Percentiles rank a stretch among this genome's conserved stretches.
These are phyloP conservation scores for Colinus virginianus DNA, from an alignment of 2,113 vertebrate species.

Conservation along the genomic window DNA sequence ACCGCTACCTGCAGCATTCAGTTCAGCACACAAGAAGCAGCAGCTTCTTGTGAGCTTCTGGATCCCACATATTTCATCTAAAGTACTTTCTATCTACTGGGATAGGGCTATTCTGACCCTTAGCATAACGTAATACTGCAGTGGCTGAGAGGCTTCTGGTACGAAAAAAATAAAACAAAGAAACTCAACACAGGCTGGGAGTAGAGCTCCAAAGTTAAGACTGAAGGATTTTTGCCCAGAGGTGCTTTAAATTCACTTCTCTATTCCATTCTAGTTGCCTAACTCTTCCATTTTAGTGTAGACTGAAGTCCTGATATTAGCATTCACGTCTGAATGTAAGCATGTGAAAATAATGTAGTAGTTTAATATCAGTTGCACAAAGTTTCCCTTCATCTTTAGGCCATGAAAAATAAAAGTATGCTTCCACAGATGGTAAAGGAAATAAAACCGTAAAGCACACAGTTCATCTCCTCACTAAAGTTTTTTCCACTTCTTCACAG, in stretches of 20 bases:
- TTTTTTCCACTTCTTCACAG: neutral
- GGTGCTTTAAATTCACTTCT: neutral
- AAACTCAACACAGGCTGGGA: neutral
- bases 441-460: neutral
- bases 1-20: neutral
- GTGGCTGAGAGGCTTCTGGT: neutral
- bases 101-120: neutral
- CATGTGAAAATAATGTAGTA: neutral
- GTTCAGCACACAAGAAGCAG: fast-evolving
- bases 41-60: neutral
- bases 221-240: neutral
- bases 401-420: neutral
- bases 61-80: neutral
- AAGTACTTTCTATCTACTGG: neutral
- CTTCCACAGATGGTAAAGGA: neutral
- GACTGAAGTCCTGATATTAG: neutral
- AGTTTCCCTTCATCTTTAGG: slow-evolving; percentile 9
- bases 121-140: neutral
- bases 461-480: neutral
- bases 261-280: neutral
- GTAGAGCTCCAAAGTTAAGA: neutral
- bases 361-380: slow-evolving; percentile 25
- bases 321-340: neutral
- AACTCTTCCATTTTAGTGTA: neutral
- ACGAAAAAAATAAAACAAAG: neutral